Evolutionary conservation across 2,797 vertebrate species (phyloP).

Genomic region (Eulemur rubriventer): DNA sequence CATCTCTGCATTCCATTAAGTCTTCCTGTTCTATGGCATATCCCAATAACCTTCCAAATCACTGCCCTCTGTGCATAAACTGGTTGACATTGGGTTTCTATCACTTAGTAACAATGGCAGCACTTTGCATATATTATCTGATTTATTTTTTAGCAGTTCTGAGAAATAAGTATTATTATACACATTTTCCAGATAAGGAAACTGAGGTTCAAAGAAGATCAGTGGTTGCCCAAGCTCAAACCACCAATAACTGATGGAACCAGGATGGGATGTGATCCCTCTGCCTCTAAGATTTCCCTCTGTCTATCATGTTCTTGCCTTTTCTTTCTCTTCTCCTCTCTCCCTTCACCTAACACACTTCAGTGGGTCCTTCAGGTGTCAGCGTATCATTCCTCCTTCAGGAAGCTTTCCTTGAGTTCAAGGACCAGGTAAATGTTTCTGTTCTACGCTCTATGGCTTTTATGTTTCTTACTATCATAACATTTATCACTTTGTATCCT

Average conservation of each 20-base stretch:
- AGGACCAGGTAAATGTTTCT: background rate
- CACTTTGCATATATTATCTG: background rate
- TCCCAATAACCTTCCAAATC: background rate
- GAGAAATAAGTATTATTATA: background rate
- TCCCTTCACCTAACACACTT: background rate
- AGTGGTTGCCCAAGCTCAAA: background rate
- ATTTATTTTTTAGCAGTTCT: background rate
- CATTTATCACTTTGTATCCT: background rate
- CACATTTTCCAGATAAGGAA: background rate
- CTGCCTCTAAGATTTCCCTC: background rate
- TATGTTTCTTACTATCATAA: background rate
- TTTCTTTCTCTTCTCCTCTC: background rate
- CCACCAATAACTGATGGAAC: background rate
- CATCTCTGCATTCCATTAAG: background rate
- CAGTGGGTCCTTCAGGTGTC: background rate
- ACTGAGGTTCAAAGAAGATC: background rate
- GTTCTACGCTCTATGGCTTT: background rate
- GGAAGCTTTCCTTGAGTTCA: background rate
- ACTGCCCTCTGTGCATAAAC: background rate
- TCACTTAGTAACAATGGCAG: background rate
- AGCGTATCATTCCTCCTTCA: background rate
- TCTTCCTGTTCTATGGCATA: background rate
- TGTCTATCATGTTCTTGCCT: background rate
- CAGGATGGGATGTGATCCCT: too few relatives aligned
- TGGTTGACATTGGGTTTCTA: background rate